Evolutionary conservation across 2,113 vertebrate genomes (phyloP).

Genomic region (Lamprologus ornatipinnis): DNA sequence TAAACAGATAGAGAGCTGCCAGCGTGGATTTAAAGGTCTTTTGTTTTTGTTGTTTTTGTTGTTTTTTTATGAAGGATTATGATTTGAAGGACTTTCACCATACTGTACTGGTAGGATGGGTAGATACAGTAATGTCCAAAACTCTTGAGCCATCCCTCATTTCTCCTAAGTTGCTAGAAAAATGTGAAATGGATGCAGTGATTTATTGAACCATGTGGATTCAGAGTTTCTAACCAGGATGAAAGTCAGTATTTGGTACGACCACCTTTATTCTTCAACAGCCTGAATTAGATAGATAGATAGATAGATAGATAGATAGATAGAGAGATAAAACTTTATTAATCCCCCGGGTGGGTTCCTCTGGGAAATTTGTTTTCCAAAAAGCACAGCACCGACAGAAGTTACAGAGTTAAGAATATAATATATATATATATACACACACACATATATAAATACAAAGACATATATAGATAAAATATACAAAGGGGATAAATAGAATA

Average conservation of each 20-base stretch:
- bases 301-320: too few relatives aligned
- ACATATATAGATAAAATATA: too few relatives aligned
- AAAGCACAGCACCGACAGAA: too few relatives aligned
- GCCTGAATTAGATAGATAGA: too few relatives aligned
- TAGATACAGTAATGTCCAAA: not conserved
- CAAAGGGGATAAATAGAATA: too few relatives aligned
- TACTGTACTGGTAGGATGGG: not conserved
- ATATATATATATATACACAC: too few relatives aligned
- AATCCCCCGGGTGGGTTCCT: too few relatives aligned
- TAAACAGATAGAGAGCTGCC: not conserved
- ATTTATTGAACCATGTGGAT: not conserved
- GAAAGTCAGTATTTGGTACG: not conserved
- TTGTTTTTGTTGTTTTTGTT: not conserved
- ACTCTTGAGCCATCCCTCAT: not conserved
- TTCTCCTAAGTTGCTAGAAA: not conserved
- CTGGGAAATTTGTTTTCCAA: too few relatives aligned
- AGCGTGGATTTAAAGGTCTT: slow-evolving; percentile 3
- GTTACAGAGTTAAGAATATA: too few relatives aligned
- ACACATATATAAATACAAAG: too few relatives aligned
- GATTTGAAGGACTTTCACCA: not conserved
- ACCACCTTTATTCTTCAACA: not conserved
- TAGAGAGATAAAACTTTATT: too few relatives aligned
- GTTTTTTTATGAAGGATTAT: not conserved
- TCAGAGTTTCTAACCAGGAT: not conserved
- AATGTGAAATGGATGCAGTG: not conserved